Evolutionary conservation across 2,797 vertebrate genomes (phyloP).

Genomic region (Cirrhinus mrigala): DNA sequence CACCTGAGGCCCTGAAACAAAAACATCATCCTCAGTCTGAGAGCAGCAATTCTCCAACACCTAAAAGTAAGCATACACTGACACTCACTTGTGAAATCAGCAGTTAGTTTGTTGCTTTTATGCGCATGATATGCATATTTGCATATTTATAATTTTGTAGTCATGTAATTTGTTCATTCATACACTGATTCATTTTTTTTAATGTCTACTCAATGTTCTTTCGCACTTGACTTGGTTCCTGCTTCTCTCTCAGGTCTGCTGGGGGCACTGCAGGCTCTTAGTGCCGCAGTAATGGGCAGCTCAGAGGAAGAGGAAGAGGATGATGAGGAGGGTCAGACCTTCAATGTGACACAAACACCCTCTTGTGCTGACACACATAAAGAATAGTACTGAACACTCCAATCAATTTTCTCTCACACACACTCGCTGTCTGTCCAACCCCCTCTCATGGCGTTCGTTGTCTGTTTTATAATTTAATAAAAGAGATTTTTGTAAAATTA

Average conservation of each 20-base stretch:
- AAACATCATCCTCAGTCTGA: slow-evolving; percentile 24
- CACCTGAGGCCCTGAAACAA: slow-evolving; percentile 52
- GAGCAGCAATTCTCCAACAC: slow-evolving; percentile 10
- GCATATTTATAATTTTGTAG: not conserved
- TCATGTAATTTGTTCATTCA: slow-evolving; percentile 19
- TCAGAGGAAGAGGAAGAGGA: slow-evolving; percentile 78
- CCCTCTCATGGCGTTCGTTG: not conserved
- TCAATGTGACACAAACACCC: slow-evolving; percentile 58
- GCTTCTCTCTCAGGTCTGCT: slow-evolving; percentile 71
- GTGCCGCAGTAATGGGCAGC: slow-evolving; percentile 81
- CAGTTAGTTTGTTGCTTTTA: not conserved
- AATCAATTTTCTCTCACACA: not conserved
- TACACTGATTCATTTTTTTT: not conserved
- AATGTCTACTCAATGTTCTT: not conserved
- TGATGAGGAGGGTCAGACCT: slow-evolving; percentile 62
- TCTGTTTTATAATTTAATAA: slow-evolving; percentile 44
- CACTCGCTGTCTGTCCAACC: not conserved
- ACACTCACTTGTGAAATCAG: not conserved
- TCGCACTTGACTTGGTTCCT: slow-evolving; percentile 12
- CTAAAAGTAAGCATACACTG: slow-evolving; percentile 24
- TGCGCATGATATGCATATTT: not conserved
- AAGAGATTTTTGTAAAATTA: slow-evolving; percentile 26
- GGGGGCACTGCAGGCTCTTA: slow-evolving; percentile 83
- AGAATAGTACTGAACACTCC: slow-evolving; percentile 34
- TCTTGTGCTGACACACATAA: slow-evolving; percentile 61